These are phyloP conservation scores for Nemotelus pantherinus DNA, from an alignment of 2,888 invertebrate genomes.

Conservation along the genomic window DNA sequence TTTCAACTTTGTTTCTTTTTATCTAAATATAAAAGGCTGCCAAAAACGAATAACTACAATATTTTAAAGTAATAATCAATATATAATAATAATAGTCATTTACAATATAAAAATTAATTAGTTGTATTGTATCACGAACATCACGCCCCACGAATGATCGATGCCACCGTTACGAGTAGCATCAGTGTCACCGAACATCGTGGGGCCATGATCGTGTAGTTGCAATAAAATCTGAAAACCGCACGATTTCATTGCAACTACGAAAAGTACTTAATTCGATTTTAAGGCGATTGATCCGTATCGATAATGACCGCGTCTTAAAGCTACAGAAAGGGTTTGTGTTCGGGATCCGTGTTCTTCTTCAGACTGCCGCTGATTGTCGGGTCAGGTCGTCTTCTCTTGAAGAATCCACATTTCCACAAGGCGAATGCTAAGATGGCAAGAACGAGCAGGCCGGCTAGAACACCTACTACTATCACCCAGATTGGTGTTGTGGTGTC, in stretches of 20 bases:
- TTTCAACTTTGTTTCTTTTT: no score
- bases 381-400: conserved; percentile 83
- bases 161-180: not conserved
- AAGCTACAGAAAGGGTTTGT: conserved; percentile 69
- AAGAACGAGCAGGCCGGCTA: conserved; percentile 84
- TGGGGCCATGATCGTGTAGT: conserved; percentile 37
- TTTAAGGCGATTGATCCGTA: conserved; percentile 12
- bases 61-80: not conserved
- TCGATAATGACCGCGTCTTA: conserved; percentile 22
- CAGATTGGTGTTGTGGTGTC: conserved; percentile 82
- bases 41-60: not conserved
- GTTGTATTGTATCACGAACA: no score
- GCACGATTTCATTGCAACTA: not conserved
- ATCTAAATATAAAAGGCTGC: not conserved
- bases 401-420: conserved; percentile 92
- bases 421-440: conserved; percentile 81
- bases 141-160: conserved; percentile 32
- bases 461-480: conserved; percentile 85
- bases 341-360: conserved; percentile 69
- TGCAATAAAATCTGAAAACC: not conserved
- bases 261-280: conserved; percentile 17
- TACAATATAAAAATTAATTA: no score
- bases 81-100: no score
- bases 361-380: conserved; percentile 83
- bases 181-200: conserved; percentile 6